Evolutionary conservation across 2,113 vertebrate genomes (phyloP).

Genomic region (Stegastes partitus): DNA sequence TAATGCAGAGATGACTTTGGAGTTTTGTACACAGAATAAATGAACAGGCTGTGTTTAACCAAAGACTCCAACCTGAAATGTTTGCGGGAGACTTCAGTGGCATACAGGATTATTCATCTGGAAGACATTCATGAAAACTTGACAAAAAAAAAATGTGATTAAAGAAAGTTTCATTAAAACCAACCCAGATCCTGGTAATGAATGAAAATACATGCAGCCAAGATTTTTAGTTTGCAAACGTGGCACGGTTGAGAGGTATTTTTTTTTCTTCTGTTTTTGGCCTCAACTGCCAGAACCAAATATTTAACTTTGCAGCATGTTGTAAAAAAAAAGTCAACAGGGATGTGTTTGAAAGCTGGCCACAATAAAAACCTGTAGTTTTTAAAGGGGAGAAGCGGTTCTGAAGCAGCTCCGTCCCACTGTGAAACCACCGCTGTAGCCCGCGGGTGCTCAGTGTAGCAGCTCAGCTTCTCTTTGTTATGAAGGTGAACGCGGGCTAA

Average conservation of each 20-base stretch:
- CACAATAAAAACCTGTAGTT: conserved; percentile 1
- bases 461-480: conserved; percentile 8
- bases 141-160: background rate
- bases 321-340: background rate
- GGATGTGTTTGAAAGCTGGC: background rate
- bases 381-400: background rate
- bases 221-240: background rate
- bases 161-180: conserved; percentile 3
- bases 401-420: background rate
- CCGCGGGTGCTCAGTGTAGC: conserved; percentile 1
- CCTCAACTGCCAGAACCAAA: conserved; percentile 16
- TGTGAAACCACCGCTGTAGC: background rate
- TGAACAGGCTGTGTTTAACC: background rate
- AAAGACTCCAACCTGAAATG: background rate
- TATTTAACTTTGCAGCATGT: conserved; percentile 13
- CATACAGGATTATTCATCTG: background rate
- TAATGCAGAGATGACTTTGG: background rate
- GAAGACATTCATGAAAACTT: background rate
- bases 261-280: background rate
- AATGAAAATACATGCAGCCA: conserved; percentile 30
- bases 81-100: background rate
- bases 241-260: conserved; percentile 7
- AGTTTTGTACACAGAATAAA: background rate
- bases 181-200: conserved; percentile 18
- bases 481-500: conserved; percentile 7